phyloP scores from a whole-genome alignment of 2,797 vertebrate genomes.

The Orestias chungarensis region DNA sequence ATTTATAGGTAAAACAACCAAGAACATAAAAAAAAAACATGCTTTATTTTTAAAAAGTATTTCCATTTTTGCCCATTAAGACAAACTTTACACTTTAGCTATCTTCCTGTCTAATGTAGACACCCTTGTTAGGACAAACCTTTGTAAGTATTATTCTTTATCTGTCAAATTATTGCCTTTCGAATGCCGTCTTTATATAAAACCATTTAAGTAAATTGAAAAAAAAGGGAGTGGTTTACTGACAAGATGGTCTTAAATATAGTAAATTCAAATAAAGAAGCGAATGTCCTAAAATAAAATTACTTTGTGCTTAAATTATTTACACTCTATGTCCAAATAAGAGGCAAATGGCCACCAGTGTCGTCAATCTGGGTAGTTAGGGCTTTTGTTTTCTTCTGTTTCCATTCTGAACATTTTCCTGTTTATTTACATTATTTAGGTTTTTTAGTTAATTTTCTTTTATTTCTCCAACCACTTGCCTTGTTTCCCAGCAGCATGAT shows the following conservation, averaged over 20 bases:
- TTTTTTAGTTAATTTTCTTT: not conserved
- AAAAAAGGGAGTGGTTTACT: too few species aligned
- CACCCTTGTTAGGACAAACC: not conserved
- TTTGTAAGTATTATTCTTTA: too few species aligned
- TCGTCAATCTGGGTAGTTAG: not conserved
- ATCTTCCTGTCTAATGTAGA: not conserved
- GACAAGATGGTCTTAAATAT: too few species aligned
- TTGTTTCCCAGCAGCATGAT: constrained; percentile 96
- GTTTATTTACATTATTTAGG: too few species aligned
- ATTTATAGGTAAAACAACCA: not conserved
- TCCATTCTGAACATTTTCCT: too few species aligned
- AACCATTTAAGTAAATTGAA: not conserved
- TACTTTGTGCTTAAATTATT: too few species aligned
- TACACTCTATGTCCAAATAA: not conserved
- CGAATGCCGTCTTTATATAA: not conserved
- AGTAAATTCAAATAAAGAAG: too few species aligned
- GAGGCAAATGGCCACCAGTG: not conserved
- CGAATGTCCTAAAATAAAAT: too few species aligned
- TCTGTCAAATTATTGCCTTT: too few species aligned
- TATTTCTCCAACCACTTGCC: constrained; percentile 67
- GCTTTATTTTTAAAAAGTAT: not conserved
- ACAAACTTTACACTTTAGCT: not conserved
- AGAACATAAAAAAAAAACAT: not conserved
- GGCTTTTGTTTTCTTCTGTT: too few species aligned
- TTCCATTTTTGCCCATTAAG: not conserved